Conservation (phyloP, 2,113 vertebrate species). For the Dromiciops gliroides region DNA sequence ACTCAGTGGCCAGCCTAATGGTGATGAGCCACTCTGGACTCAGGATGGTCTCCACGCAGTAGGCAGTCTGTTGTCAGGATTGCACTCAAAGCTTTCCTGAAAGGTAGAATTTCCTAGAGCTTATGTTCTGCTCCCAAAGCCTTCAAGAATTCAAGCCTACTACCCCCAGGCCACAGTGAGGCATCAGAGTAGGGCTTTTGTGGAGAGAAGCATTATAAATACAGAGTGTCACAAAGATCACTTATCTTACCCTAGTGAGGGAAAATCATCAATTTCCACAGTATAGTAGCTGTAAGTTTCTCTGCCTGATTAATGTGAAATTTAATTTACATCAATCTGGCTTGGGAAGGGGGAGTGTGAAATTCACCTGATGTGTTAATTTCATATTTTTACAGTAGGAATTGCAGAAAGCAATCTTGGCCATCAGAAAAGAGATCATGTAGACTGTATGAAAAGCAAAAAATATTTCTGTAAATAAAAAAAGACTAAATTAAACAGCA, state of each 20-base stretch:
- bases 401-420: conserved; percentile 48
- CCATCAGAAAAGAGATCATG: conserved; percentile 17
- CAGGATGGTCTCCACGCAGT: background rate
- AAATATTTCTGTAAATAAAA: conserved; percentile 40
- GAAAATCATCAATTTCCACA: conserved; percentile 47
- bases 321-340: conserved; percentile 53
- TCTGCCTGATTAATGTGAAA: conserved; percentile 50
- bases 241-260: conserved; percentile 38
- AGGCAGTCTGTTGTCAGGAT: background rate
- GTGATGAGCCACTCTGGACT: background rate
- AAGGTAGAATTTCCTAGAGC: background rate
- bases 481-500: conserved; percentile 15
- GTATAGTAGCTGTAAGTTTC: background rate
- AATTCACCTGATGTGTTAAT: conserved; percentile 58
- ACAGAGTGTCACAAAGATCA: conserved; percentile 41
- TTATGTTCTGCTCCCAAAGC: background rate
- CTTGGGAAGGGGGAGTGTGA: conserved; percentile 43
- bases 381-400: conserved; percentile 59
- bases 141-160: background rate
- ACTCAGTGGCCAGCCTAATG: background rate
- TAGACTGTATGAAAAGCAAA: conserved; percentile 50
- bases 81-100: background rate
- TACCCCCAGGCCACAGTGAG: background rate
- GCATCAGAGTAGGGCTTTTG: background rate
- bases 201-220: conserved; percentile 27